Conservation (phyloP, 1,140 invertebrate species). For the Latrodectus geometricus region DNA sequence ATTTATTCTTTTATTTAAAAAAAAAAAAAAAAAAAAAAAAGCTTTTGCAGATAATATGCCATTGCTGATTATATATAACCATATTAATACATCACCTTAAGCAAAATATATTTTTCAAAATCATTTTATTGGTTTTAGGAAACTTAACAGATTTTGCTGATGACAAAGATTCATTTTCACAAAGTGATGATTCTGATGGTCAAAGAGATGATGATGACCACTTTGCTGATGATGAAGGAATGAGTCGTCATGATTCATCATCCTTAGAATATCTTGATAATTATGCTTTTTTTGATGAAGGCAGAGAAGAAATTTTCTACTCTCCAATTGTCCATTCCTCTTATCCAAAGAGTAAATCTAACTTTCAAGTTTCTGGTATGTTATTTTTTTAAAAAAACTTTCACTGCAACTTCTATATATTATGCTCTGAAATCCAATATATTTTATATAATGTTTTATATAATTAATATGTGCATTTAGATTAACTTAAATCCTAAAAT, state of each 20-base stretch:
- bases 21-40: too few relatives aligned
- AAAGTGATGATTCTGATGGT: constrained; percentile 77
- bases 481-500: too few relatives aligned
- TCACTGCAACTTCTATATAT: not conserved
- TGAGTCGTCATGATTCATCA: constrained; percentile 74
- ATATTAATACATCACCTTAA: too few relatives aligned
- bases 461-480: too few relatives aligned
- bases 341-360: constrained; percentile 27
- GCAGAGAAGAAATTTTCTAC: constrained; percentile 59
- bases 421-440: too few relatives aligned
- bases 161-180: constrained; percentile 69
- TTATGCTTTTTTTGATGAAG: constrained; percentile 66
- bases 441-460: too few relatives aligned
- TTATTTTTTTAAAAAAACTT: not conserved
- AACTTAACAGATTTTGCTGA: constrained; percentile 73
- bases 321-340: constrained; percentile 23
- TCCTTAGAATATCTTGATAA: constrained; percentile 71
- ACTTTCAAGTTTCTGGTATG: constrained; percentile 30
- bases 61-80: too few relatives aligned
- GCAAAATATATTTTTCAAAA: too few relatives aligned
- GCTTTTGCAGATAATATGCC: too few relatives aligned
- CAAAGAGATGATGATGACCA: constrained; percentile 75
- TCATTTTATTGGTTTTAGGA: constrained; percentile 64
- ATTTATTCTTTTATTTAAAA: too few relatives aligned
- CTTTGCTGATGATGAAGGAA: constrained; percentile 77